Base-by-base conservation (phyloP, 2,113 vertebrate species). In the Myxocyprinus asiaticus region DNA sequence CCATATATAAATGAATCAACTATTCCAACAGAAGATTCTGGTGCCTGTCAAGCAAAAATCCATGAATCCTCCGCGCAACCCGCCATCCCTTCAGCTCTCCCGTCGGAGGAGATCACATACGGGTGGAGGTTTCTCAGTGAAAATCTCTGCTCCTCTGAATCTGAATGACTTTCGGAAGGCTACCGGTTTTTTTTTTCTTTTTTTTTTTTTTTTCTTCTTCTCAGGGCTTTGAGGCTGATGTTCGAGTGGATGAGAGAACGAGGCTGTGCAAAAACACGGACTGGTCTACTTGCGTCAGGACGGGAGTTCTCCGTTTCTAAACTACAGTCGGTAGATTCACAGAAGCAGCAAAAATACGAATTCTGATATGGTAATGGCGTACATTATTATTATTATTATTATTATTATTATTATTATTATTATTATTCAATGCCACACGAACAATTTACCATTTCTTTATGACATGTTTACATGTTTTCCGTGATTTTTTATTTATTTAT, bases 21-120 rank as follows among this genome's bases (percentile, higher is more conserved):
- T 86, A 84, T 86, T 88, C 82, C 83, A 44, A 82, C 85, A 86
- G 89, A 86, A 77, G 88, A 84, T 86, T 84, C 85, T 85, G 86
- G 85, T 88, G 83, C 91, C 89, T 88, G 87, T 92, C 89, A 93
- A 90, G 92, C 91, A 90, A 90, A 92, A 90, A 89, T 92, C 92
- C 90, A 92, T 87, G 83, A 87, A 79, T 87, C 90, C 89, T 90
- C 90, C 88, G 89, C 89, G 88, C 90, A 86, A 88, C 86, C 89
- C 91, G 91, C 91, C 93, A 92, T 93, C 88, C 86, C 85, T 86
- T 85, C 88, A 73, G 67, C 82, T 73, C 72, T 79, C 76, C 78
- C 83, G 74, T 77, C 85, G 59, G 68, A 58, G 76, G 86, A 87
- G 86, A 88, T 90, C 91, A 88, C 90, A 88, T 87, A 86, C 88